phyloP scores from a whole-genome alignment of 1,140 invertebrate species.

The Hyles euphorbiae region DNA sequence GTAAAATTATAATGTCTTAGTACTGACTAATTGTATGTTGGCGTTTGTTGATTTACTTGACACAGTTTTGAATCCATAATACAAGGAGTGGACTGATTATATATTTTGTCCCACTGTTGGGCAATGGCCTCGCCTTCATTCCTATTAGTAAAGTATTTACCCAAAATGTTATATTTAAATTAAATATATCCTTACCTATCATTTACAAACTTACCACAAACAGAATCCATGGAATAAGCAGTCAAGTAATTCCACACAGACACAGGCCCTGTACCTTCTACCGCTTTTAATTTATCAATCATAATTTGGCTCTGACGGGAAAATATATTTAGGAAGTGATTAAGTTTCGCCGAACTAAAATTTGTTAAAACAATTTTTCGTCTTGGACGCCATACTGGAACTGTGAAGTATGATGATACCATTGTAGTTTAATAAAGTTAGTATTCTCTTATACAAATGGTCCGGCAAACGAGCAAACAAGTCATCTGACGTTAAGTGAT shows the following conservation, averaged over 20 bases:
- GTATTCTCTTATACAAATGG: too few species aligned
- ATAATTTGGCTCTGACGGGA: constrained; percentile 3
- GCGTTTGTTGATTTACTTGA: neutral
- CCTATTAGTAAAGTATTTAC: too few species aligned
- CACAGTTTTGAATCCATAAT: neutral
- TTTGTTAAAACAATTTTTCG: constrained; percentile 8
- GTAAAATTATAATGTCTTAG: neutral
- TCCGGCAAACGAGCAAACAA: too few species aligned
- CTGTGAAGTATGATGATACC: neutral
- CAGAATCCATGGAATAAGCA: constrained; percentile 12
- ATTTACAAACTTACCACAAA: constrained; percentile 14
- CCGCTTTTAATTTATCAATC: constrained; percentile 2
- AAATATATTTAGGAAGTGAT: constrained; percentile 6
- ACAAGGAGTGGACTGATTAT: neutral
- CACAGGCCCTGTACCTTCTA: neutral
- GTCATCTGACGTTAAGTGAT: too few species aligned
- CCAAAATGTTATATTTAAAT: neutral
- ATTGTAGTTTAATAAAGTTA: neutral
- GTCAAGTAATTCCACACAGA: constrained; percentile 12
- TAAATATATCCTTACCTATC: neutral
- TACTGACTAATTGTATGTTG: neutral
- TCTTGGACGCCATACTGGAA: constrained; percentile 11
- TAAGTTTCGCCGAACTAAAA: constrained; percentile 3
- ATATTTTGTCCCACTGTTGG: neutral
- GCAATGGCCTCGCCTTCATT: neutral